Evolutionary conservation across 2,113 vertebrate species (phyloP).

Genomic region (Cygnus buccinator): DNA sequence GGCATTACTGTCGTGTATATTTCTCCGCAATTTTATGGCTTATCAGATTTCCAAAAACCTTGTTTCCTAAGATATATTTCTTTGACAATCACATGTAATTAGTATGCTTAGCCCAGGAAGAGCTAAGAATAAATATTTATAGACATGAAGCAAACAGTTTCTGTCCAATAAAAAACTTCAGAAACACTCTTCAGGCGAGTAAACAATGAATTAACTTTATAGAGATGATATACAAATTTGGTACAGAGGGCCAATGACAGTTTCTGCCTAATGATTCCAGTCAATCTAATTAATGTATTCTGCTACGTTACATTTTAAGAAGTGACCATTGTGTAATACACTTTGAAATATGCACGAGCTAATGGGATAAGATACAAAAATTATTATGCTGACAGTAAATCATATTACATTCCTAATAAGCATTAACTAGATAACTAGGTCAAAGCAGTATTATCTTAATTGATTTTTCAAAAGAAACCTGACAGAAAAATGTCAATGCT

Average conservation of each 20-base stretch:
- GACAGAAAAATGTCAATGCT: constrained; percentile 99
- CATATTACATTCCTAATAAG: constrained; percentile 99
- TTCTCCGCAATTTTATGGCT: not conserved
- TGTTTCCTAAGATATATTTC: not conserved
- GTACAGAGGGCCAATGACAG: constrained; percentile 68
- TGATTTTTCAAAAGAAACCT: constrained; percentile 99
- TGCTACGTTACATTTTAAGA: constrained; percentile 92
- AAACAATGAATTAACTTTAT: constrained; percentile 60
- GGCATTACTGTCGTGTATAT: not conserved
- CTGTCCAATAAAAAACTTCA: not conserved
- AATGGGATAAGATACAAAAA: constrained; percentile 99
- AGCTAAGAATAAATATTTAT: not conserved
- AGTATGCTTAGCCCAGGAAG: not conserved
- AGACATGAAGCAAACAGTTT: not conserved
- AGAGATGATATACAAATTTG: constrained; percentile 76
- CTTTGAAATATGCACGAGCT: constrained; percentile 97
- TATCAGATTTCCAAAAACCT: not conserved
- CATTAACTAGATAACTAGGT: constrained; percentile 99
- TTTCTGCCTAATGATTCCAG: constrained; percentile 88
- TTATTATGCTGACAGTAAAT: constrained; percentile 99
- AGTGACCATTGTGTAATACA: constrained; percentile 91
- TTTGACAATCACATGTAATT: not conserved
- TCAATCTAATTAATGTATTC: constrained; percentile 91
- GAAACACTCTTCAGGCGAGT: not conserved
- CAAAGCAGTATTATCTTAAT: constrained; percentile 99